Evolutionary conservation across 2,113 vertebrate species (phyloP).

Genomic region (Dendrocopos noguchii): DNA sequence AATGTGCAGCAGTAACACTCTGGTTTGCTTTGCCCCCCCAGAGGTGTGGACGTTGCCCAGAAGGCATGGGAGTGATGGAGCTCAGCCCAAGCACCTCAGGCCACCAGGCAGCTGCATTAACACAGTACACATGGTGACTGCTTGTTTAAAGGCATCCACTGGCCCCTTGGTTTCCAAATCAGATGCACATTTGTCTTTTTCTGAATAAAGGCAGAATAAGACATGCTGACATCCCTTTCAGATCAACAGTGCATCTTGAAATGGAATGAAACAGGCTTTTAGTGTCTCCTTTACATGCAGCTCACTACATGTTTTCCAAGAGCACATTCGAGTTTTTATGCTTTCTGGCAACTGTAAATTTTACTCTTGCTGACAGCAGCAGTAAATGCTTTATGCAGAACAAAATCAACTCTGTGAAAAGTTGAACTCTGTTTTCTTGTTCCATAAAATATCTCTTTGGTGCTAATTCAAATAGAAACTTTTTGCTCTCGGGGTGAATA

Average conservation of each 20-base stretch:
- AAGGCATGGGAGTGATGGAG: background rate
- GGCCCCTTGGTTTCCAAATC: conserved; percentile 30
- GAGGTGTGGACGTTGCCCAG: background rate
- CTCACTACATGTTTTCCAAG: conserved; percentile 46
- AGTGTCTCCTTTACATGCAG: conserved; percentile 56
- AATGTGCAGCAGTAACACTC: background rate
- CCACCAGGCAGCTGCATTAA: background rate
- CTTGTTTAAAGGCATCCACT: background rate
- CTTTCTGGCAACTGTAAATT: conserved; percentile 69
- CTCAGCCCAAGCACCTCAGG: background rate
- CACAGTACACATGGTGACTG: background rate
- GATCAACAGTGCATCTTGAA: conserved; percentile 50
- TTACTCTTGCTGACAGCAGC: conserved; percentile 68
- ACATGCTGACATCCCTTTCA: conserved; percentile 41
- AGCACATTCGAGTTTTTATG: conserved; percentile 53
- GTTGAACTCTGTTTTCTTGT: conserved; percentile 65
- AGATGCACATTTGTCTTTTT: conserved; percentile 20
- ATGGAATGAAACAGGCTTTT: conserved; percentile 53
- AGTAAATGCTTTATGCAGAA: conserved; percentile 69
- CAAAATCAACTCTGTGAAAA: conserved; percentile 63
- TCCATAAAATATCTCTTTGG: conserved; percentile 50
- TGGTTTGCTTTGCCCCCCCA: background rate
- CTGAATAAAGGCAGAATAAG: conserved; percentile 47
- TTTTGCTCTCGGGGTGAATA: conserved; percentile 13
- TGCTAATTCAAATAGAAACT: conserved; percentile 58